phyloP scores from a whole-genome alignment of 2,113 vertebrate species.

The Oncorhynchus mykiss region DNA sequence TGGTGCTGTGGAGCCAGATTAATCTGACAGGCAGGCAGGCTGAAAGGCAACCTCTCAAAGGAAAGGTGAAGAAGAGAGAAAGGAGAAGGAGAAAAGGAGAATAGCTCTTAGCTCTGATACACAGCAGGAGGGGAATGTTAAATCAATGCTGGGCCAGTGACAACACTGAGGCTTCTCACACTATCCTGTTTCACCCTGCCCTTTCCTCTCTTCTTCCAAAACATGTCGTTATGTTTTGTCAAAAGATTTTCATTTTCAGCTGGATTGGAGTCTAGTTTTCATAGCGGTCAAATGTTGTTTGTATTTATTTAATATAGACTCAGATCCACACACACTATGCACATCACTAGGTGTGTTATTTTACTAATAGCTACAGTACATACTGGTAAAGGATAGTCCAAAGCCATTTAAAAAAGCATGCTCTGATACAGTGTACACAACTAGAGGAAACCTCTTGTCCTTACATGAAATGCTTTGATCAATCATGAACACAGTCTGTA shows the following conservation, averaged over 20 bases:
- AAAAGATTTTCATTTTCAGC: constrained; percentile 32
- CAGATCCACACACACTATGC: too few species aligned
- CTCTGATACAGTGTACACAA: too few species aligned
- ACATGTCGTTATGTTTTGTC: constrained; percentile 25
- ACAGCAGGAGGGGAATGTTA: constrained; percentile 46
- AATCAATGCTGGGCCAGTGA: constrained; percentile 49
- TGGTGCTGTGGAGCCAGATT: constrained; percentile 30
- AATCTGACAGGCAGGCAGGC: constrained; percentile 46
- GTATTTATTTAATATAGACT: too few species aligned
- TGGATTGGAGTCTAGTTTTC: neutral
- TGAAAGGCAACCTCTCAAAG: constrained; percentile 23
- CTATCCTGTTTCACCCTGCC: too few species aligned
- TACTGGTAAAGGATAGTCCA: too few species aligned
- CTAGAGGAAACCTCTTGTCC: too few species aligned
- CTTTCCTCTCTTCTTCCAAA: constrained; percentile 7
- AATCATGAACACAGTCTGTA: too few species aligned
- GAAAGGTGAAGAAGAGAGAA: constrained; percentile 16
- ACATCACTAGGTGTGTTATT: too few species aligned
- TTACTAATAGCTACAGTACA: too few species aligned
- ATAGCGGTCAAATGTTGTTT: neutral
- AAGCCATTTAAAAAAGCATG: too few species aligned
- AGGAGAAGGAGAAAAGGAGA: constrained; percentile 35
- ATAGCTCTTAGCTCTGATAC: constrained; percentile 48
- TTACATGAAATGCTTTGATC: too few species aligned
- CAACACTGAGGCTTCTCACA: constrained; percentile 30